Evolutionary conservation across 53 echinoderm and acorn worm genomes (phyloP), one percentile per base, ranked within the genome.

Genomic region (Crossaster papposus): DNA sequence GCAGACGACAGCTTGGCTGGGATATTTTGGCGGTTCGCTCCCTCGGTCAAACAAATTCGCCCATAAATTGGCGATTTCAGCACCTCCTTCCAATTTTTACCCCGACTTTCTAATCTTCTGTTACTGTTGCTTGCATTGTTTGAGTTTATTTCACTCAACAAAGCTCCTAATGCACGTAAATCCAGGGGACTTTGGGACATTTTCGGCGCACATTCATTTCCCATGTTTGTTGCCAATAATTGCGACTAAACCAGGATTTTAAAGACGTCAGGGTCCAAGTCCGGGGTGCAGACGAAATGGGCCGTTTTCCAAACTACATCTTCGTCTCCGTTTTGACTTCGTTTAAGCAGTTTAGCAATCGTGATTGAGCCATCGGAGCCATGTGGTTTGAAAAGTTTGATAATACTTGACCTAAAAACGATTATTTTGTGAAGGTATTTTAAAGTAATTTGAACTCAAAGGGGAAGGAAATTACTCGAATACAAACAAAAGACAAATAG

Each of bases 1-100:
- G 62, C 72, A 36, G 92, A 83, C 20, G 95, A 94, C 79, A 96
- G 54, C n/a, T 88, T 88, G 30, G 62, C 83, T 24, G 95, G 94
- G 38, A 33, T 22, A 55, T 54, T 15, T 1, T 24, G 38, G 75
- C 75, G 52, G n/a, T 89, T 79, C 70, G 80, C 75, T 72, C 73
- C 70, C 20, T 85, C 89, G 3, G 95, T 95, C 30, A 95, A 95
- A 83, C 95, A 96, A 76, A 96, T 83, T 72, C 97, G 91, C 20
- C 97, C 97, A 52, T 94, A 96, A 36, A 96, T 76, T 73, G 79
- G 89, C n/a, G 33, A 51, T 55, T 86, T 79, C 32, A 91, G 62
- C n/a, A 88, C 14, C 22, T 91, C 81, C 30, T 87, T 80, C 88
- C 91, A 91, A 10, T 36, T 33, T 77, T 62, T 62, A 18, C 76